These are phyloP conservation scores for Struthio camelus DNA, from an alignment of 2,113 vertebrate species.

Conservation along the genomic window DNA sequence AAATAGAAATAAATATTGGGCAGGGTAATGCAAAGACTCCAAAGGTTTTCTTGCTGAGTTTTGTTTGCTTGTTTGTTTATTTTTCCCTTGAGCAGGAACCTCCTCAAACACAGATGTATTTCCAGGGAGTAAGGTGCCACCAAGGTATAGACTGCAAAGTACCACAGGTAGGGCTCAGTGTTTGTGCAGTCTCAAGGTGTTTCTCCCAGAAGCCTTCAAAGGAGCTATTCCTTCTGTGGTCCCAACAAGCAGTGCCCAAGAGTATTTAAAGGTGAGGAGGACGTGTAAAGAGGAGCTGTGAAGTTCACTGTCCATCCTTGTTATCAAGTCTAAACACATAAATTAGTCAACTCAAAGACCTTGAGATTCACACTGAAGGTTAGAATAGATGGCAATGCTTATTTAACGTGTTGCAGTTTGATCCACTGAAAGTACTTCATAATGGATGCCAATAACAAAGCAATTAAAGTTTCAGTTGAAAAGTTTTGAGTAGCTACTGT, in stretches of 20 bases:
- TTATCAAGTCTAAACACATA: conserved; percentile 9
- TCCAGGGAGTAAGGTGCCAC: background rate
- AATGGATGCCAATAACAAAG: background rate
- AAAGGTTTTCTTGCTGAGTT: background rate
- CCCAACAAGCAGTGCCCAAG: background rate
- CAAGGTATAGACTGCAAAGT: background rate
- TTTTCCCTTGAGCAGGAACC: background rate
- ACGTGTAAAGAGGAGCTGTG: conserved; percentile 10
- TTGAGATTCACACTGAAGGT: background rate
- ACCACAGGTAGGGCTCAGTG: background rate
- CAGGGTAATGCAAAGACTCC: conserved; percentile 12
- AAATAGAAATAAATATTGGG: background rate
- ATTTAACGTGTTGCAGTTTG: background rate
- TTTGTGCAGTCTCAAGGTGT: background rate
- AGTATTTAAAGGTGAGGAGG: background rate
- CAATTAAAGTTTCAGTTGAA: background rate
- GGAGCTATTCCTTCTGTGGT: background rate
- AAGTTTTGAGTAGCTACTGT: background rate
- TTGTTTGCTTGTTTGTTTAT: background rate
- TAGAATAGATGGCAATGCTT: background rate
- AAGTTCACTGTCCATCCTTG: background rate
- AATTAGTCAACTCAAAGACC: background rate
- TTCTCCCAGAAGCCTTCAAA: background rate
- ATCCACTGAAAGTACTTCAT: background rate
- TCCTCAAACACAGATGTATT: background rate